Evolutionary conservation across 2,888 invertebrate species (phyloP).

Genomic region (Calliopum simillimum): DNA sequence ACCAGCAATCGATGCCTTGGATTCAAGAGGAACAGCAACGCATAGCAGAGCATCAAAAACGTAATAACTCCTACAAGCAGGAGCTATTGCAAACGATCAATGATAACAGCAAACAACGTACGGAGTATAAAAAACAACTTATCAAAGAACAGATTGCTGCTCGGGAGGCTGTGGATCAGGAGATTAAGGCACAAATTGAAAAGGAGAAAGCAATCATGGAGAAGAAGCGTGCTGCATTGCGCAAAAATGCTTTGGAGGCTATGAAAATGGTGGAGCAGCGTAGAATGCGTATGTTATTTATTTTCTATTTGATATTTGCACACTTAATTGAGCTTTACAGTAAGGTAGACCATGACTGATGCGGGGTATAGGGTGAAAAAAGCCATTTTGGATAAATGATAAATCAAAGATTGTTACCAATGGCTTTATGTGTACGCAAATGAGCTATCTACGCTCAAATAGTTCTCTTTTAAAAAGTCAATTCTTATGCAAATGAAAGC

Average conservation of each 20-base stretch:
- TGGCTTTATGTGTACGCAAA: too few relatives aligned
- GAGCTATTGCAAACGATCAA: constrained; percentile 57
- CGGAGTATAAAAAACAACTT: constrained; percentile 48
- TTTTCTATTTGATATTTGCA: not conserved
- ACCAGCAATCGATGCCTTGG: constrained; percentile 62
- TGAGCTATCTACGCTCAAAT: too few relatives aligned
- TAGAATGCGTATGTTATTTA: constrained; percentile 51
- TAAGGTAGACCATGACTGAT: not conserved
- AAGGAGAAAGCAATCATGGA: constrained; percentile 59
- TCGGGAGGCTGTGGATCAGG: constrained; percentile 55
- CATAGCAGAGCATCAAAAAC: constrained; percentile 54
- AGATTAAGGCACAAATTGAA: constrained; percentile 60
- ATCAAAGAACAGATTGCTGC: constrained; percentile 49
- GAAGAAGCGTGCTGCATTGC: constrained; percentile 52
- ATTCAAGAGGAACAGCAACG: constrained; percentile 62
- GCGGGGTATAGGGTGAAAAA: too few relatives aligned
- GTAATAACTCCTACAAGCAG: constrained; percentile 55
- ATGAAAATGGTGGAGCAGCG: constrained; percentile 59
- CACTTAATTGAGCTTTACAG: not conserved
- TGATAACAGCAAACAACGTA: constrained; percentile 53
- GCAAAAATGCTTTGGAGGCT: constrained; percentile 58
- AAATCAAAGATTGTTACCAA: too few relatives aligned
- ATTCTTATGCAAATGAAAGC: too few relatives aligned
- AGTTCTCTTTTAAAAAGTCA: too few relatives aligned
- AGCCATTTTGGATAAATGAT: too few relatives aligned